Evolutionary conservation across 2,113 vertebrate species (phyloP).

Genomic region (Chamaea fasciata): DNA sequence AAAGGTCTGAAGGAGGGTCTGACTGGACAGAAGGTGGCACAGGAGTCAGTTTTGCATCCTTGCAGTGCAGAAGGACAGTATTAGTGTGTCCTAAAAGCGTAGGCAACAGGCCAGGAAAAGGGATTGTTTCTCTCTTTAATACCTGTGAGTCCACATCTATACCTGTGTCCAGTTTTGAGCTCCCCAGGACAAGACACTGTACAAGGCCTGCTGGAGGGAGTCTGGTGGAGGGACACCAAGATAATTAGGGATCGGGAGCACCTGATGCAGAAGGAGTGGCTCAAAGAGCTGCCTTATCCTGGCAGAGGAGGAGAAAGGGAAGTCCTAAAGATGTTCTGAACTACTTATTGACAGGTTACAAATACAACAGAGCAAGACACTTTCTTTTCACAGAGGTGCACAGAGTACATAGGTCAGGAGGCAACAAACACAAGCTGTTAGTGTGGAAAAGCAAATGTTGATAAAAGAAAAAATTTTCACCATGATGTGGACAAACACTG

Average conservation of each 20-base stretch:
- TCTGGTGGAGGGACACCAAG: neutral
- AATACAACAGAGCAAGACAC: neutral
- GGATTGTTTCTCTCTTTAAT: neutral
- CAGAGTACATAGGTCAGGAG: neutral
- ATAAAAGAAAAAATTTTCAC: neutral
- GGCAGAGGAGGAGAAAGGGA: neutral
- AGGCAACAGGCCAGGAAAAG: neutral
- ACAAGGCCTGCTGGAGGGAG: neutral
- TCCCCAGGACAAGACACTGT: neutral
- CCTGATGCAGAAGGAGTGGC: neutral
- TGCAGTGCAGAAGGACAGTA: neutral
- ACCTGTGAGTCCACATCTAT: neutral
- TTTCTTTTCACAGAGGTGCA: neutral
- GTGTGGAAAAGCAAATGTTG: neutral
- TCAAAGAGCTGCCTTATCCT: neutral
- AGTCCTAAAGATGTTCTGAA: neutral
- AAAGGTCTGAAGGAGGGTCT: neutral
- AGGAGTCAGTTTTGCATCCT: neutral
- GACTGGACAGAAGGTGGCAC: neutral
- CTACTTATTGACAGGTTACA: neutral
- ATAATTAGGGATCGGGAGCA: neutral
- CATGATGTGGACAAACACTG: neutral
- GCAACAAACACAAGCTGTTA: neutral
- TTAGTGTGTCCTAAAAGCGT: neutral
- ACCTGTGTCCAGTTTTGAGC: neutral